These are phyloP conservation scores for Coranthus polyacanthus DNA, from an alignment of 2,797 vertebrate species.

Conservation along the genomic window DNA sequence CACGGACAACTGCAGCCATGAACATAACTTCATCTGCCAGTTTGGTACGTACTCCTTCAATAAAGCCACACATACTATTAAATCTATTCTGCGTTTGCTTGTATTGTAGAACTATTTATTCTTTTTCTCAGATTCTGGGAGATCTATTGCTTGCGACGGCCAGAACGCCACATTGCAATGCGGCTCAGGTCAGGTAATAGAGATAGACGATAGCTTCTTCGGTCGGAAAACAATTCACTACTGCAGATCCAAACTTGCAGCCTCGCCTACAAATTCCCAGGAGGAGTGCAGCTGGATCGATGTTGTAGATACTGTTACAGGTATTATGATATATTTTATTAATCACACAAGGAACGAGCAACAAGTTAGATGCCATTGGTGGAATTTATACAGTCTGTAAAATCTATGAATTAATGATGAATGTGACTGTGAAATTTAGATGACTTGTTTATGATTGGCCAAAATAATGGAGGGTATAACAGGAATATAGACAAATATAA, in stretches of 20 bases:
- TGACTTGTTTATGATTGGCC: neutral
- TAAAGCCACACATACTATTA: neutral
- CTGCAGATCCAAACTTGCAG: slow-evolving; percentile 75
- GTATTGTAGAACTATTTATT: neutral
- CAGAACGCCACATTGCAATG: slow-evolving; percentile 91
- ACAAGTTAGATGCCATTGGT: too few relatives aligned
- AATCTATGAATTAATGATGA: neutral
- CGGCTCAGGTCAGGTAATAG: slow-evolving; percentile 91
- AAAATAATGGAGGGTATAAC: neutral
- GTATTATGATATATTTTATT: slow-evolving; percentile 71
- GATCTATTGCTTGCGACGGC: slow-evolving; percentile 88
- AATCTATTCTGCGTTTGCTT: neutral
- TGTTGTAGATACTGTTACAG: slow-evolving; percentile 88
- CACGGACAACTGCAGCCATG: slow-evolving; percentile 88
- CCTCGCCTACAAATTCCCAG: slow-evolving; percentile 54
- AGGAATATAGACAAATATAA: neutral
- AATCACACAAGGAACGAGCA: too few relatives aligned
- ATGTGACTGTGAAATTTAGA: neutral
- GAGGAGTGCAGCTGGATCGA: slow-evolving; percentile 90
- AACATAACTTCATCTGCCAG: slow-evolving; percentile 91
- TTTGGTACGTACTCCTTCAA: slow-evolving; percentile 85
- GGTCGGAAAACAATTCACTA: slow-evolving; percentile 90
- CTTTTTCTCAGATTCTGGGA: slow-evolving; percentile 82
- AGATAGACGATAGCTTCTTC: slow-evolving; percentile 89
- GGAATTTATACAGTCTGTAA: too few relatives aligned